Evolutionary conservation across 2,797 vertebrate species (phyloP), one percentile per base, ranked within the genome.

Genomic region (Holocentrus rufus): DNA sequence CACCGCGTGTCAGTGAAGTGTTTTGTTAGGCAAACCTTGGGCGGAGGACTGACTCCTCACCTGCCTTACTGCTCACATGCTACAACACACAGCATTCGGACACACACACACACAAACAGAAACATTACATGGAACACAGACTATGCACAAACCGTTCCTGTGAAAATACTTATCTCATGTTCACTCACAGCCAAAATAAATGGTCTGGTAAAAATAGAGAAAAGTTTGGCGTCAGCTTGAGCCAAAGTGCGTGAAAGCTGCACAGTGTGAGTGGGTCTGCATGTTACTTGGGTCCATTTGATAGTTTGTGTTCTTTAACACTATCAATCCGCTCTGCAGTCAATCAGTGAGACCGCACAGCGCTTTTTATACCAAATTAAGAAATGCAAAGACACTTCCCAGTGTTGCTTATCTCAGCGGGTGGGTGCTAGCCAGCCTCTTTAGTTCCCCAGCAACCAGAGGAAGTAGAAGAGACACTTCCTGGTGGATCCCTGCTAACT

Each of bases 21-120:
- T 44, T 81, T 77, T 69, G 63, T 77, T 71, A 72, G 58, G 65
- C 76, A 80, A 80, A 80, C 34, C 11, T 39, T 20, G 39, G 69
- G 73, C 0, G 52, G 72, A 27, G 66, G 17, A 9, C 25, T 15
- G 39, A 10, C 52, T 42, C 63, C 34, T 72, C 71, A 77, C 71
- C 63, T 76, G 65, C 64, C 72, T 65, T 60, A 67, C 31, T 56
- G 31, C 22, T 66, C 57, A 69, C 60, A 79, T 0, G 20, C 65
- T 42, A 34, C 60, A 80, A 27, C 57, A 39, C 20, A 72, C 39
- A 44, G 36, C 36, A 39, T 39, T 39, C 9, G 36, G 36, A 39
- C 36, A 39, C 65, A 57, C 15, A 46, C 55, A 60, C 55, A 80
- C 34, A 62, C 11, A 39, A 22, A 39, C 8, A 8, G 5, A 61